Conservation (phyloP, 2,888 invertebrate genomes). For the Carabus problematicus region DNA sequence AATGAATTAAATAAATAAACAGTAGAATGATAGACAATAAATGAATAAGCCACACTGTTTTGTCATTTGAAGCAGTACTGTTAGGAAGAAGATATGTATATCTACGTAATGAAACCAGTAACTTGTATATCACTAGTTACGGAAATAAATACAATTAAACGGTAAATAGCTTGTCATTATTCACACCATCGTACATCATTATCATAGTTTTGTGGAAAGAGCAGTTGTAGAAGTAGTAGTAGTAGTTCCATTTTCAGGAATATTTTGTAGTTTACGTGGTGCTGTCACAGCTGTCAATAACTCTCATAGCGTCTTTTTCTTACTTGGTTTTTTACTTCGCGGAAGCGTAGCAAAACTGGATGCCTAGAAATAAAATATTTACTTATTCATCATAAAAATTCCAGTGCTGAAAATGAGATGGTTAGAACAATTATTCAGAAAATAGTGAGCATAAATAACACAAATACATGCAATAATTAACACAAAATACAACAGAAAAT, state of each 20-base stretch:
- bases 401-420: too few species aligned
- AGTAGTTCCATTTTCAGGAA: slow-evolving; percentile 20
- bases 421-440: too few species aligned
- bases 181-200: not conserved
- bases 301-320: slow-evolving; percentile 68
- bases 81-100: slow-evolving; percentile 37
- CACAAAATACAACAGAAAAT: too few species aligned
- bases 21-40: too few species aligned
- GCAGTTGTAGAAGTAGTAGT: not conserved
- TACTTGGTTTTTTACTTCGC: slow-evolving; percentile 74
- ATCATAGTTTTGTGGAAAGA: slow-evolving; percentile 19
- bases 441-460: too few species aligned
- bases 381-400: not conserved
- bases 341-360: slow-evolving; percentile 76
- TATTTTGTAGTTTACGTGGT: slow-evolving; percentile 14
- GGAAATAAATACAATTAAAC: slow-evolving; percentile 10
- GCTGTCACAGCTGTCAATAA: slow-evolving; percentile 11
- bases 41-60: not conserved
- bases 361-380: slow-evolving; percentile 67
- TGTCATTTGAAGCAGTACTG: slow-evolving; percentile 24
- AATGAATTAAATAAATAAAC: too few species aligned
- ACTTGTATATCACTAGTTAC: slow-evolving; percentile 17
- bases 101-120: slow-evolving; percentile 11
- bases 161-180: not conserved
- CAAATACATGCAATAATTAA: too few species aligned